A percentile compares a stretch with the other conserved stretches of the same genome.
Evolutionary conservation across 2,797 vertebrate genomes (phyloP).

Genomic region (Peromyscus melanophrys): DNA sequence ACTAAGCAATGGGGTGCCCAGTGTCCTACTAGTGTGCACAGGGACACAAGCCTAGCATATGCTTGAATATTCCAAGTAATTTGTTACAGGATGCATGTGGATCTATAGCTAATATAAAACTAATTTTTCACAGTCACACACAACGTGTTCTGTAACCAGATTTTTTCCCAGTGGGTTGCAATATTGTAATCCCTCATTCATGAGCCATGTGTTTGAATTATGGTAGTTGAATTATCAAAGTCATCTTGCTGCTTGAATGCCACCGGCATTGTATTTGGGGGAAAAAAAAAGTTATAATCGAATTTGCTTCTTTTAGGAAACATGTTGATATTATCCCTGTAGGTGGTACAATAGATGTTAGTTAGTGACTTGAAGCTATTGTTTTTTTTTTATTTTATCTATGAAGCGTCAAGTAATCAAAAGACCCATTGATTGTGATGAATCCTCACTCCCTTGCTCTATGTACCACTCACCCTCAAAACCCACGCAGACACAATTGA

Average conservation of each 20-base stretch:
- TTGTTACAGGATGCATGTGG: slow-evolving; percentile 67
- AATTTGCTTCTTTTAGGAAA: slow-evolving; percentile 73
- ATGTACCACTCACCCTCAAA: not conserved
- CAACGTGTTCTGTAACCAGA: slow-evolving; percentile 80
- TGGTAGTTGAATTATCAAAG: slow-evolving; percentile 84
- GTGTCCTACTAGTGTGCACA: slow-evolving; percentile 65
- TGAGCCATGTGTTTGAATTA: slow-evolving; percentile 83
- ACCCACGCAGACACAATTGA: not conserved
- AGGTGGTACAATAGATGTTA: slow-evolving; percentile 74
- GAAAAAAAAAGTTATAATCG: slow-evolving; percentile 56
- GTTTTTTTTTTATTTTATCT: slow-evolving; percentile 75
- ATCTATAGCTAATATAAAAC: slow-evolving; percentile 80
- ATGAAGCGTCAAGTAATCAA: slow-evolving; percentile 21
- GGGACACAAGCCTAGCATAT: slow-evolving; percentile 78
- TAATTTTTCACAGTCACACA: slow-evolving; percentile 82
- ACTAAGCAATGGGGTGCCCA: slow-evolving; percentile 70
- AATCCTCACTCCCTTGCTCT: not conserved
- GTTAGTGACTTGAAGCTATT: slow-evolving; percentile 77
- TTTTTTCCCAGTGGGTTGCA: slow-evolving; percentile 87
- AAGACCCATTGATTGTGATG: not conserved
- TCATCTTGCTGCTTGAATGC: slow-evolving; percentile 84
- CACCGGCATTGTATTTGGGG: slow-evolving; percentile 81
- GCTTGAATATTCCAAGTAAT: slow-evolving; percentile 71
- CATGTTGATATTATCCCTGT: slow-evolving; percentile 73
- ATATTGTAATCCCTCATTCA: slow-evolving; percentile 85